Conservation (phyloP, 2,888 invertebrate genomes). For the Cephus nigrinus region DNA sequence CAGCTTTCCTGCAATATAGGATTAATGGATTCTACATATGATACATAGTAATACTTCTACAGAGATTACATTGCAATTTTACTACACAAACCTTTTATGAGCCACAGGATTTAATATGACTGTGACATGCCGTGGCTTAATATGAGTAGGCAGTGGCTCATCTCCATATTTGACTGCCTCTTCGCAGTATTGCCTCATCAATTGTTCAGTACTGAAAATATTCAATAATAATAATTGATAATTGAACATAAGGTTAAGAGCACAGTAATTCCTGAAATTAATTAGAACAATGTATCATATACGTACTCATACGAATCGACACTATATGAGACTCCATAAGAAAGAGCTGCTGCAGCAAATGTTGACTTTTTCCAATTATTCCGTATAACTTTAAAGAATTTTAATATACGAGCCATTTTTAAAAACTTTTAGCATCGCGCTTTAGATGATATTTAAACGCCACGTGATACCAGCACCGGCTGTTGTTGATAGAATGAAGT, state of each 20-base stretch:
- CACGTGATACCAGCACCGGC: slow-evolving; percentile 1
- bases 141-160: slow-evolving; percentile 69
- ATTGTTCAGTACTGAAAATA: slow-evolving; percentile 74
- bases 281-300: slow-evolving; percentile 19
- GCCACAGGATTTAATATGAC: slow-evolving; percentile 93
- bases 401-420: slow-evolving; percentile 70
- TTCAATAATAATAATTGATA: neutral
- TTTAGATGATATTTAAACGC: slow-evolving; percentile 2
- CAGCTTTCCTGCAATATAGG: slow-evolving; percentile 67
- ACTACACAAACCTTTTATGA: slow-evolving; percentile 73
- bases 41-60: neutral
- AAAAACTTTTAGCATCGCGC: neutral
- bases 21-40: slow-evolving; percentile 17
- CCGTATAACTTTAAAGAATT: slow-evolving; percentile 75
- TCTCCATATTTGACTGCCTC: slow-evolving; percentile 82
- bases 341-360: slow-evolving; percentile 74
- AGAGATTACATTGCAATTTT: neutral
- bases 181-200: slow-evolving; percentile 85
- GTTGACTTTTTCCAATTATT: slow-evolving; percentile 93
- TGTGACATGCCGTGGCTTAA: slow-evolving; percentile 80
- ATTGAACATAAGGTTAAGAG: neutral
- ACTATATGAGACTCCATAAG: slow-evolving; percentile 78
- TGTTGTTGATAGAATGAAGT: neutral
- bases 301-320: slow-evolving; percentile 80
- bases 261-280: slow-evolving; percentile 1